Evolutionary conservation across 2,113 vertebrate genomes (phyloP).

Genomic region (Equus quagga): DNA sequence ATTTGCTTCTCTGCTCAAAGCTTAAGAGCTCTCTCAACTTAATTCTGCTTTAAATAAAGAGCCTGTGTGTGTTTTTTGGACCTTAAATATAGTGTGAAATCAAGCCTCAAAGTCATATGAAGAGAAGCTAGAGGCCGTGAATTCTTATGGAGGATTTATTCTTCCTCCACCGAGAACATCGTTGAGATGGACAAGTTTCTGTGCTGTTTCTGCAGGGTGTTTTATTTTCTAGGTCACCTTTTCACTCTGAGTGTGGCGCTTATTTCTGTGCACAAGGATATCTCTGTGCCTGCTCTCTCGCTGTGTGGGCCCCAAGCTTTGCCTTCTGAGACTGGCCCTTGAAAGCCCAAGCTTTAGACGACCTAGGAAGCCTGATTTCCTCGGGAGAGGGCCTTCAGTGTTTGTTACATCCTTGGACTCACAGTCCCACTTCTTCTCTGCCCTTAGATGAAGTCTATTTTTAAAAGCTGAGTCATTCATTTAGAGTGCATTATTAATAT

Average conservation of each 20-base stretch:
- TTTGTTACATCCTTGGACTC: not conserved
- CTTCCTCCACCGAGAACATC: not conserved
- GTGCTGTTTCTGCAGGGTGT: not conserved
- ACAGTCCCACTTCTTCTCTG: not conserved
- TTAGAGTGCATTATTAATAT: not conserved
- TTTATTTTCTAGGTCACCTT: not conserved
- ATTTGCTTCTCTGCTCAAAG: conserved; percentile 5
- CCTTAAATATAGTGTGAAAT: not conserved
- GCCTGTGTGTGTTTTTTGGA: not conserved
- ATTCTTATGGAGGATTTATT: not conserved
- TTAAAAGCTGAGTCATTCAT: not conserved
- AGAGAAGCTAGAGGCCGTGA: not conserved
- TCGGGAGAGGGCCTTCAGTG: not conserved
- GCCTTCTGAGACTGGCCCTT: not conserved
- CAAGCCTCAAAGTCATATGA: not conserved
- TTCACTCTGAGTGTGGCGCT: not conserved
- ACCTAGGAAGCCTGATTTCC: not conserved
- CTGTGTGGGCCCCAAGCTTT: not conserved
- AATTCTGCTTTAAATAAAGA: conserved; percentile 4
- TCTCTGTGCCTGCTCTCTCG: not conserved
- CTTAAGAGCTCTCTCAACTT: not conserved
- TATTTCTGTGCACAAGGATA: not conserved
- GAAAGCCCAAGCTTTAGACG: not conserved
- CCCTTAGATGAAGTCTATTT: not conserved
- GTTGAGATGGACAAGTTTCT: not conserved